These are phyloP conservation scores for Sebastiscus albofasciatus DNA, from an alignment of 2,797 vertebrate genomes.

Conservation along the genomic window DNA sequence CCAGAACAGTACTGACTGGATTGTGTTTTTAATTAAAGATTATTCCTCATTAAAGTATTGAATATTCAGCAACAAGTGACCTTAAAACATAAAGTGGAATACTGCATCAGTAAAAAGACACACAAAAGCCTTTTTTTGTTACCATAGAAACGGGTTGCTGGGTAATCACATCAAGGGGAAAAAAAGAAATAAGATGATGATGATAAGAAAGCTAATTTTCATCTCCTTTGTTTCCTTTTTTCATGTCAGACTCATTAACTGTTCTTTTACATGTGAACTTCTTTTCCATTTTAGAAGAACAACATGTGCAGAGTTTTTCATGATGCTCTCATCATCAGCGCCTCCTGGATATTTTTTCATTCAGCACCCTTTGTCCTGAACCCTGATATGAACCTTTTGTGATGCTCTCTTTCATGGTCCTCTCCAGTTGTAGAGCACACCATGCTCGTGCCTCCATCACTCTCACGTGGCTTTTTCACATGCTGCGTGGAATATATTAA, in stretches of 20 bases:
- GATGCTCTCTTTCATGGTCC: background rate
- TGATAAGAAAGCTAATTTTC: background rate
- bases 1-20: background rate
- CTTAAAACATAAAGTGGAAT: background rate
- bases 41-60: background rate
- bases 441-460: background rate
- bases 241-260: background rate
- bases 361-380: slow-evolving; percentile 10
- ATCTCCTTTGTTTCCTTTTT: background rate
- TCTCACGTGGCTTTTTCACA: background rate
- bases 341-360: background rate
- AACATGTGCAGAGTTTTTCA: background rate
- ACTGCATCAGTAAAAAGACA: background rate
- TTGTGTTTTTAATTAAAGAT: background rate
- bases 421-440: slow-evolving; percentile 19
- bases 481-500: slow-evolving; percentile 11
- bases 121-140: slow-evolving; percentile 15
- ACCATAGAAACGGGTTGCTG: slow-evolving; percentile 32
- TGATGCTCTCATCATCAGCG: background rate
- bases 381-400: slow-evolving; percentile 23
- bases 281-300: background rate
- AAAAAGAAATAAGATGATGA: background rate
- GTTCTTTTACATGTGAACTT: background rate
- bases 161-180: background rate
- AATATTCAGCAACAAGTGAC: background rate